Conservation (phyloP, 30 jellyfish, hydroid and myxozoan genomes). For the Cassiopea xamachana region DNA sequence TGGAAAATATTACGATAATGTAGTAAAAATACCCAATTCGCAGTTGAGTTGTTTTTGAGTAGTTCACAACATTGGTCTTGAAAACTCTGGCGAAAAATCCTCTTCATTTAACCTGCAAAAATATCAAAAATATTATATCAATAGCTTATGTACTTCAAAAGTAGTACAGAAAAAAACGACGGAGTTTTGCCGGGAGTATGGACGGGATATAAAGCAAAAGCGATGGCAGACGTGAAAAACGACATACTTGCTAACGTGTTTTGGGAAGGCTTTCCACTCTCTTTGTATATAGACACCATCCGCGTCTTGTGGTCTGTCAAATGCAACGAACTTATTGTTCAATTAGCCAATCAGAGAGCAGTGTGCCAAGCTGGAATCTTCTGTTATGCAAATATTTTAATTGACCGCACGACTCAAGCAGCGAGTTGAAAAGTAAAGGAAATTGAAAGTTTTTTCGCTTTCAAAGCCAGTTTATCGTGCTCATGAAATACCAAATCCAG, state of each 20-base stretch:
- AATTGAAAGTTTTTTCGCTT: background rate
- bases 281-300: slow-evolving; percentile 76
- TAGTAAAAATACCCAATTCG: slow-evolving; percentile 3
- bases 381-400: slow-evolving; percentile 76
- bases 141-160: background rate
- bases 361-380: slow-evolving; percentile 22
- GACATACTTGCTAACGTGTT: slow-evolving; percentile 63
- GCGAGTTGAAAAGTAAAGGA: slow-evolving; percentile 34
- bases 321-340: slow-evolving; percentile 79
- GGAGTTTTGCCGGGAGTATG: background rate
- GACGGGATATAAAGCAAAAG: background rate
- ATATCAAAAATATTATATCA: background rate
- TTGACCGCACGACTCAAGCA: slow-evolving; percentile 41
- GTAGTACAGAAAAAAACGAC: background rate
- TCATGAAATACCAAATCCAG: background rate
- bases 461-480: background rate
- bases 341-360: slow-evolving; percentile 62
- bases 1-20: background rate
- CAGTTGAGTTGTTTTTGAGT: background rate
- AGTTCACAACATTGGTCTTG: slow-evolving; percentile 1
- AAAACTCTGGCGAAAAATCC: background rate
- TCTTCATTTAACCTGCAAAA: slow-evolving; percentile 40
- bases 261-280: slow-evolving; percentile 48
- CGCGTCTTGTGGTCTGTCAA: slow-evolving; percentile 94
- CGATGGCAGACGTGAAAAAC: slow-evolving; percentile 7